Conservation (phyloP, 1,140 invertebrate species). For the Andrena cerasifolii region DNA sequence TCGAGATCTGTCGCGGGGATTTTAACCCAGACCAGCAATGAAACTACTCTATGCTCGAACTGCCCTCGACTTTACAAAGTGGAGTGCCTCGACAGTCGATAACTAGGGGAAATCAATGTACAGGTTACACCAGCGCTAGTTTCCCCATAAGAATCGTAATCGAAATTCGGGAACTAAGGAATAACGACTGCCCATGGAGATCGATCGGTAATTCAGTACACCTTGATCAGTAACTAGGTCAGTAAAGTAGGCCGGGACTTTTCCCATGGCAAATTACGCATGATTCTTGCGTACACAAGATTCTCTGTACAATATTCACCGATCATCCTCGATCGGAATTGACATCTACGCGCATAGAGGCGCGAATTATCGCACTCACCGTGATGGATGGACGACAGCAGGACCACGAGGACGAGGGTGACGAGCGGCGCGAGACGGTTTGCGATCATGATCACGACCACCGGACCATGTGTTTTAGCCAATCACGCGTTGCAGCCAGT, state of each 20-base stretch:
- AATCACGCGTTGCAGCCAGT: conserved; percentile 40
- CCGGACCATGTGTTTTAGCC: conserved; percentile 64
- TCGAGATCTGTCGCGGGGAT: too few species aligned
- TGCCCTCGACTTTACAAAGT: too few species aligned
- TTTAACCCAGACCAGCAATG: too few species aligned
- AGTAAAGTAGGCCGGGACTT: neutral
- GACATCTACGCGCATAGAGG: neutral
- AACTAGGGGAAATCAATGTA: too few species aligned
- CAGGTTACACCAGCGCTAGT: too few species aligned
- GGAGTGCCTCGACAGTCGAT: too few species aligned
- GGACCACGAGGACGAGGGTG: conserved; percentile 59
- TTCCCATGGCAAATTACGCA: neutral
- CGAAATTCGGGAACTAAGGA: neutral
- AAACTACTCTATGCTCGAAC: too few species aligned
- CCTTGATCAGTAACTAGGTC: neutral
- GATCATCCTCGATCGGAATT: neutral
- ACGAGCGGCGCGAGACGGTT: conserved; percentile 59
- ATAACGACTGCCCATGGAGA: neutral
- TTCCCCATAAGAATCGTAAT: neutral
- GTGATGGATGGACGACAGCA: conserved; percentile 55
- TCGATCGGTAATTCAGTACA: neutral
- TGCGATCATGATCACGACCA: conserved; percentile 64
- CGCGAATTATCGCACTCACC: conserved; percentile 55
- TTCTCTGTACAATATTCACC: too few species aligned
- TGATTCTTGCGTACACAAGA: neutral